These are phyloP conservation scores for Drosophila pachea DNA, from an alignment of 1,140 invertebrate species.

Conservation along the genomic window DNA sequence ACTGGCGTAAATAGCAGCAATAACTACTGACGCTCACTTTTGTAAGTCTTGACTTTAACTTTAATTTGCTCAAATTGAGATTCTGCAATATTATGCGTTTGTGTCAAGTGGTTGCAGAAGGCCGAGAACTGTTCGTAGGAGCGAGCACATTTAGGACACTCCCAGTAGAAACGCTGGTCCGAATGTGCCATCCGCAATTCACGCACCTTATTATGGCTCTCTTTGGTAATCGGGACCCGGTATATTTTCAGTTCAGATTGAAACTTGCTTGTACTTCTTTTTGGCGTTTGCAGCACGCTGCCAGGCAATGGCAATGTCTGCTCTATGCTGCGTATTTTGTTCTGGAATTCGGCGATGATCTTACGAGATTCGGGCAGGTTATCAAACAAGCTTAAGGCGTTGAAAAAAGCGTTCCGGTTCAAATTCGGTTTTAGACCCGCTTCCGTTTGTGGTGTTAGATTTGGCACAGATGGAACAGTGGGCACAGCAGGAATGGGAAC, in stretches of 20 bases:
- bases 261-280: not conserved
- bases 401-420: slow-evolving; percentile 22
- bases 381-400: slow-evolving; percentile 41
- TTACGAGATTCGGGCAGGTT: slow-evolving; percentile 59
- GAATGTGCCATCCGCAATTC: slow-evolving; percentile 30
- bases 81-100: slow-evolving; percentile 18
- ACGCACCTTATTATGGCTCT: slow-evolving; percentile 8
- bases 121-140: slow-evolving; percentile 29
- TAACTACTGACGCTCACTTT: slow-evolving; percentile 21
- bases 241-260: slow-evolving; percentile 1
- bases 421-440: not conserved
- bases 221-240: slow-evolving; percentile 1
- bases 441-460: not conserved
- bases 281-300: slow-evolving; percentile 48
- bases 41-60: slow-evolving; percentile 29
- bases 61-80: slow-evolving; percentile 17
- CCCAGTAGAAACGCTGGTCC: slow-evolving; percentile 44
- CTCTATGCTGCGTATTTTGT: slow-evolving; percentile 63
- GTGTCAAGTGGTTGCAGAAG: slow-evolving; percentile 47
- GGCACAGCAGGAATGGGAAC: not conserved
- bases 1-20: not conserved
- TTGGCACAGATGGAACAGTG: no score
- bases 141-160: slow-evolving; percentile 41
- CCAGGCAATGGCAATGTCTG: slow-evolving; percentile 56
- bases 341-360: slow-evolving; percentile 60